Base-by-base conservation (phyloP, 2,888 invertebrate genomes). In the Torymus auratus region DNA sequence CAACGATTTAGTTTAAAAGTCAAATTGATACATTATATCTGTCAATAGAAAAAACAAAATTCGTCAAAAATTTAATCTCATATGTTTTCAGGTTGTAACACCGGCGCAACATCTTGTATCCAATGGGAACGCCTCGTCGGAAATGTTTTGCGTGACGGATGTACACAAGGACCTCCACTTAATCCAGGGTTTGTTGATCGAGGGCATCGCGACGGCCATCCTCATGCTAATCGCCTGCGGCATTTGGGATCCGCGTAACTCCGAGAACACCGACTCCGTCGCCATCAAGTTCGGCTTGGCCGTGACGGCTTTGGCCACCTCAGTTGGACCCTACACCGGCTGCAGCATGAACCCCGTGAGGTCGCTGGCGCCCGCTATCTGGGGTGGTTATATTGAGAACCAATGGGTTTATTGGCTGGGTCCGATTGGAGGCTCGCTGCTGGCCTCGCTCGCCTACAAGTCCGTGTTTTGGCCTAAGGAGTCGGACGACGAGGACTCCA, bases 291-390 rank as follows among this genome's bases (percentile, higher is more conserved):
- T 92, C 84, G 92, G 91, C 1, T 79, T 92, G 53, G 85, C 89
- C 11, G 88, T 92, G 7, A 85, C 90, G 3, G 90, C 88, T 12
- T 78, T 92, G 23, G 91, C 90, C 1, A 85, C 88, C 0, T 87
- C 90, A 0, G 85, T 88, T 13, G 91, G 92, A 0, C 92, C 92
- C 2, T 94, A 93, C 86, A 94, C 94, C 11, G 94, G 94, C 0
- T 93, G 94, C 71, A 94, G 94, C 80, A 94, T 95, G 94, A 95
- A 95, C 86, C 94, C 95, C 0, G 95, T 93, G 1, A 91, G 95
- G 84, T 88, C 91, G 0, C 83, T 91, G 23, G 91, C 84, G 0
- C 91, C 91, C 0, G 91, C 91, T 0, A 64, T 91, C 7, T 91
- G 91, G 91, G 91, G 90, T 82, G 88, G 87, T 75, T 83, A 87